Base-by-base conservation (phyloP, 2,888 invertebrate species). In the Chrysolina haemoptera region DNA sequence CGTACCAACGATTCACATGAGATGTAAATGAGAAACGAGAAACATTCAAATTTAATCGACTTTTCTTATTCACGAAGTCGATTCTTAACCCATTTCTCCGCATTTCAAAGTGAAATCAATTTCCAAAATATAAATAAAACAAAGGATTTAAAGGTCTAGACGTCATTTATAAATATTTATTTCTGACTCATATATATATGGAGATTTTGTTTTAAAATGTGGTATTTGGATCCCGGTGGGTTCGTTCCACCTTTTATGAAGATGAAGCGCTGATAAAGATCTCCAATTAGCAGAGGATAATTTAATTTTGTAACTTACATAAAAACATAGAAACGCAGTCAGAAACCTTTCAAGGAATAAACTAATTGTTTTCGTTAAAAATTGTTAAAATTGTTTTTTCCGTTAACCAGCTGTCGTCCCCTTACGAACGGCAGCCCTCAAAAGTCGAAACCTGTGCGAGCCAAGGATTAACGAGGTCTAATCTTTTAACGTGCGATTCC, bases 51-150 rank as follows among this genome's bases (percentile, higher is more conserved):
- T 74, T 70, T 71, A 70, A 71, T 68, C 74, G 40, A 48, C 68
- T 67, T 70, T 68, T 59, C 63, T 55, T 55, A 48, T 62, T 70
- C 55, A 66, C 68, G 67, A 53, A 63, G 67, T 73, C 68, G 65
- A 70, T 76, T 76, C 70, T 68, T 71, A 73, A 73, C 73, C 74
- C 73, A 76, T 76, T 76, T 76, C 71, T 76, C 53, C 62, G 48
- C 14, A 75, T 76, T 70, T 71, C 67, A 70, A 76, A 76, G 73
- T 76, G 40, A 76, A 71, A 76, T 76, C 67, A 74, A 62, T 76
- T 76, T 76, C 71, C 68, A 71, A 73, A 74, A 71, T 73, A 71
- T 76, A 66, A 71, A 76, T 76, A 73, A 74, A 71, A 69, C 76
- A 67, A 40, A 35, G 43, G 35, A 43, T 40, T 67, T 22, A 16